These are phyloP conservation scores for Orthonyx spaldingii DNA, from an alignment of 2,113 vertebrate species.

Conservation along the genomic window DNA sequence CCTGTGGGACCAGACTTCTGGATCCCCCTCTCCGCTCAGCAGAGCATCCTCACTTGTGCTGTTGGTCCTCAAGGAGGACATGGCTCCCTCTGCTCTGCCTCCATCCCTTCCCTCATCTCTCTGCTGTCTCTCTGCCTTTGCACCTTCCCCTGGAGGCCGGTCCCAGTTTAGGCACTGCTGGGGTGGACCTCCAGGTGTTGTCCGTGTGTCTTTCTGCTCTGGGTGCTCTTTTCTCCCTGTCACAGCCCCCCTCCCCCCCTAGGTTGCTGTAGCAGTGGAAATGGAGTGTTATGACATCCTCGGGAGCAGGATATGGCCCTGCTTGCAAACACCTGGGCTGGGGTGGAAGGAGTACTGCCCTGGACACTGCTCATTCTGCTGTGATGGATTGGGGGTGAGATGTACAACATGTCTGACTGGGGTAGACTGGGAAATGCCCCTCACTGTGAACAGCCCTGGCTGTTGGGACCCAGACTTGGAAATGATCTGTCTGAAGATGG, in stretches of 20 bases:
- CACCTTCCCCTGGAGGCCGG: not conserved
- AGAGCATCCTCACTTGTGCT: not conserved
- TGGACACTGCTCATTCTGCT: not conserved
- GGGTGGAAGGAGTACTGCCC: accelerated
- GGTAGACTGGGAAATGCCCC: not conserved
- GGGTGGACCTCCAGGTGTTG: not conserved
- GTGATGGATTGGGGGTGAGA: not conserved
- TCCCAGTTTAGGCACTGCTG: not conserved
- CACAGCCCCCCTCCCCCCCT: not conserved
- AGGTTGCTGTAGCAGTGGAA: not conserved
- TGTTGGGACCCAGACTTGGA: not conserved
- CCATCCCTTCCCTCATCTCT: not conserved
- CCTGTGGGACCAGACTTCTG: accelerated
- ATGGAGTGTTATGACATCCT: accelerated
- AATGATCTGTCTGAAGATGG: accelerated
- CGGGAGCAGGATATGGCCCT: not conserved
- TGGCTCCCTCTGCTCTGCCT: not conserved
- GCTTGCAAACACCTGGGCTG: not conserved
- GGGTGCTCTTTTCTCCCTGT: not conserved
- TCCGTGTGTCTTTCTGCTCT: not conserved
- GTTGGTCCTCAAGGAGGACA: accelerated
- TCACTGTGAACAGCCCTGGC: not conserved
- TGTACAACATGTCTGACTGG: accelerated
- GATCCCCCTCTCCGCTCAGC: not conserved
- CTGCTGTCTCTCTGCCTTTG: not conserved